phyloP scores from a whole-genome alignment of 2,113 vertebrate species.

The Leiothrix lutea region DNA sequence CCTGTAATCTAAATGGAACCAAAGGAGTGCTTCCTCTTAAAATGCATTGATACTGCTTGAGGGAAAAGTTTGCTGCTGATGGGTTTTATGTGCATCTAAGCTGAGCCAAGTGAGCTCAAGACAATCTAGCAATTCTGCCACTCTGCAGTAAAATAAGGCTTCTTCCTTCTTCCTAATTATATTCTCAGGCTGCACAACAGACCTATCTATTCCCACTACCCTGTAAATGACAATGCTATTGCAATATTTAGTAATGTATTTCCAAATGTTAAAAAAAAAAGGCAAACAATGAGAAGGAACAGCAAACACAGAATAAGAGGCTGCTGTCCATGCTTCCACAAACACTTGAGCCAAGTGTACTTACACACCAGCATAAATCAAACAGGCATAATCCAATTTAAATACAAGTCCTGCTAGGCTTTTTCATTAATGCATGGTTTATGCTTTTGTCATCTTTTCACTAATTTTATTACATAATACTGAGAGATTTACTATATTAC shows the following conservation, averaged over 20 bases:
- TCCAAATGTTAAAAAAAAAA: not conserved
- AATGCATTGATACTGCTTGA: not conserved
- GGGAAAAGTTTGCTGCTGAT: not conserved
- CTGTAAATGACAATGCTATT: not conserved
- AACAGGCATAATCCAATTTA: slow-evolving; percentile 45
- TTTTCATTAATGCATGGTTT: slow-evolving; percentile 49
- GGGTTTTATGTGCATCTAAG: not conserved
- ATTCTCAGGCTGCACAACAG: not conserved
- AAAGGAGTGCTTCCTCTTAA: not conserved
- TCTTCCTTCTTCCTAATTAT: not conserved
- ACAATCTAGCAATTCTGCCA: not conserved
- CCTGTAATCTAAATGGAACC: not conserved
- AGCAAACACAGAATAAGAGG: not conserved
- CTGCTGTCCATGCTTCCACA: not conserved
- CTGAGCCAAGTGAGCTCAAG: not conserved
- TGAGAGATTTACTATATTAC: slow-evolving; percentile 16
- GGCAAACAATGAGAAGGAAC: not conserved
- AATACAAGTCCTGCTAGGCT: slow-evolving; percentile 19
- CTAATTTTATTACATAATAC: slow-evolving; percentile 46
- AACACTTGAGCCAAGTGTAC: not conserved
- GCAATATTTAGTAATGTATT: not conserved
- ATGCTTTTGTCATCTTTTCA: slow-evolving; percentile 54
- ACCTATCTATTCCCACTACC: not conserved
- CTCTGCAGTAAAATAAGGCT: not conserved
- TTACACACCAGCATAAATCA: slow-evolving; percentile 38